Percentiles rank a stretch among this genome's conserved stretches.
Evolutionary conservation across 2,797 vertebrate genomes (phyloP).

Genomic region (Sebastes aleutianus): DNA sequence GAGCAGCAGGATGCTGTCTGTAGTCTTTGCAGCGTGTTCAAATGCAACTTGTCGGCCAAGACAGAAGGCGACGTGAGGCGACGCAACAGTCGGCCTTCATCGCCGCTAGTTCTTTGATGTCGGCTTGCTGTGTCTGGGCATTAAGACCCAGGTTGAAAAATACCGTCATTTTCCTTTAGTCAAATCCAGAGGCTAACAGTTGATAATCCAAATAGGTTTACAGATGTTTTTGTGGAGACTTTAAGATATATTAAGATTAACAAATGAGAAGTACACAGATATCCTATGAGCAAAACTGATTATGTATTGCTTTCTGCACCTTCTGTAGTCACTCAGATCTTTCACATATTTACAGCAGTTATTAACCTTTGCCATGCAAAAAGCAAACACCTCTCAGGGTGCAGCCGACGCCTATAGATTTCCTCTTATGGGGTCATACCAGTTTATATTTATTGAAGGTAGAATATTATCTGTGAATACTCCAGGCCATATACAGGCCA

Average conservation of each 20-base stretch:
- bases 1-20: too few species aligned
- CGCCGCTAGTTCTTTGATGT: too few species aligned
- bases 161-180: background rate
- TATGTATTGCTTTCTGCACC: background rate
- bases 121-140: too few species aligned
- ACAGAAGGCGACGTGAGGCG: too few species aligned
- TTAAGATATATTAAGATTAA: background rate
- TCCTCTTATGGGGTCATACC: constrained; percentile 7
- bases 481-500: background rate
- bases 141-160: background rate
- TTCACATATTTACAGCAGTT: constrained; percentile 44
- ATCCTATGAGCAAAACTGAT: background rate
- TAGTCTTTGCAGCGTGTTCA: too few species aligned
- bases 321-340: background rate
- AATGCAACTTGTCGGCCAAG: too few species aligned
- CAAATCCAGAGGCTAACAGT: background rate
- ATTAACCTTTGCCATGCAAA: constrained; percentile 43
- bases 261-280: background rate
- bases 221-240: background rate
- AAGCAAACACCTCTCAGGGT: constrained; percentile 25
- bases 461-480: constrained; percentile 4
- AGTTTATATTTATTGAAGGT: constrained; percentile 45
- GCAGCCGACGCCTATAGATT: constrained; percentile 34
- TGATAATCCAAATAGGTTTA: background rate
- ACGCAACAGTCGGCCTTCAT: too few species aligned